Conservation (phyloP, 2,888 invertebrate species). For the Neuroscelio doddi region DNA sequence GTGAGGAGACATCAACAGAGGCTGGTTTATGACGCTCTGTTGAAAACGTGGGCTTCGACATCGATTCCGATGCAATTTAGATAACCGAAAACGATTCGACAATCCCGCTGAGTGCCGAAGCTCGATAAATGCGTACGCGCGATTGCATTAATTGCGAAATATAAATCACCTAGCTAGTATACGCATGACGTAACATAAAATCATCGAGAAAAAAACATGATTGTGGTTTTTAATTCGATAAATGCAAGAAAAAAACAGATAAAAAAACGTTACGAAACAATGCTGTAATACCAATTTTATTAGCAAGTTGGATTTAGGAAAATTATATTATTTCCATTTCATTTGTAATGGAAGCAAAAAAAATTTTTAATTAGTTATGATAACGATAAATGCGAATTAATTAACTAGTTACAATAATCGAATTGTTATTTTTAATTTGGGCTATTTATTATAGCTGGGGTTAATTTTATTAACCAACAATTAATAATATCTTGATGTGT, state of each 20-base stretch:
- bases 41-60: slow-evolving; percentile 65
- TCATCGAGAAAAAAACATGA: slow-evolving; percentile 16
- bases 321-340: too few species aligned
- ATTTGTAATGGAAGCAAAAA: too few species aligned
- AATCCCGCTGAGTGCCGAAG: slow-evolving; percentile 32
- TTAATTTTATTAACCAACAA: too few species aligned
- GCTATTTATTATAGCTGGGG: too few species aligned
- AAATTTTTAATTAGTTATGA: too few species aligned
- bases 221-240: slow-evolving; percentile 5
- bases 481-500: too few species aligned
- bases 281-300: not conserved
- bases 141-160: slow-evolving; percentile 35
- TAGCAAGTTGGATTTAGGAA: too few species aligned
- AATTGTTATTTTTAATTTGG: too few species aligned
- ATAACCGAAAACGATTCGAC: slow-evolving; percentile 60
- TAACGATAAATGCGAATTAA: too few species aligned
- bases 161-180: slow-evolving; percentile 27
- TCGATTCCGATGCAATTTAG: slow-evolving; percentile 71
- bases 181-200: slow-evolving; percentile 22
- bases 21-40: slow-evolving; percentile 67
- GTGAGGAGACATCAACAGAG: slow-evolving; percentile 62
- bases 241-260: not conserved
- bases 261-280: slow-evolving; percentile 3
- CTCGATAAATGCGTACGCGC: slow-evolving; percentile 49
- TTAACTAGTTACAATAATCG: too few species aligned